Percentiles rank a stretch among this genome's conserved stretches.
These are phyloP conservation scores for Drosophila kepulauana DNA, from an alignment of 1,140 invertebrate species.

Conservation along the genomic window DNA sequence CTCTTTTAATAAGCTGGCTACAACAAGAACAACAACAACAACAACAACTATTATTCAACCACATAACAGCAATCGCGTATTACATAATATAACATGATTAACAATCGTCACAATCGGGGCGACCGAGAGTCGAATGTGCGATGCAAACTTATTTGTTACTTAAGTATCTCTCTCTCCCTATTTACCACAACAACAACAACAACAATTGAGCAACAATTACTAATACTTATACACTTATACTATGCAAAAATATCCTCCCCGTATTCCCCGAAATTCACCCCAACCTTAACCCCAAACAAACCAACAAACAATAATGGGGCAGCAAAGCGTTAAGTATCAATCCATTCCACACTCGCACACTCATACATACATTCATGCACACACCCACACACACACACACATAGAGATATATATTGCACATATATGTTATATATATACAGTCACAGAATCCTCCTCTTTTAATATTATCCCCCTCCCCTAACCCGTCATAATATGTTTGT, in stretches of 20 bases:
- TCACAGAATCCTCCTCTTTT: slow-evolving; percentile 9
- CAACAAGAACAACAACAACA: too few relatives aligned
- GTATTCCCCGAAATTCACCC: neutral
- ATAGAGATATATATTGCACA: too few relatives aligned
- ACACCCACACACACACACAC: slow-evolving; percentile 1
- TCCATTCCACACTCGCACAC: slow-evolving; percentile 17
- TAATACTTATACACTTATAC: slow-evolving; percentile 63
- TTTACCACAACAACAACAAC: neutral
- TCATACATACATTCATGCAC: slow-evolving; percentile 5
- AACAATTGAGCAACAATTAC: slow-evolving; percentile 37
- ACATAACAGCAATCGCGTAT: too few relatives aligned
- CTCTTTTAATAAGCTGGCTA: too few relatives aligned
- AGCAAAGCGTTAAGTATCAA: slow-evolving; percentile 35
- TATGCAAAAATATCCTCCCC: slow-evolving; percentile 16
- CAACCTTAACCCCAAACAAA: slow-evolving; percentile 9
- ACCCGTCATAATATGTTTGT: slow-evolving; percentile 4
- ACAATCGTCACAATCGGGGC: too few relatives aligned
- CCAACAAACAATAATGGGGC: slow-evolving; percentile 26
- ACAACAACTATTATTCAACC: too few relatives aligned
- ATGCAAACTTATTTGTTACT: slow-evolving; percentile 23
- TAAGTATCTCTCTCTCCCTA: slow-evolving; percentile 19
- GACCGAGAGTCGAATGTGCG: neutral
- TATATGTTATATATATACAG: neutral
- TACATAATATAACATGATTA: too few relatives aligned
- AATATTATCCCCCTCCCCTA: slow-evolving; percentile 1